Percentiles rank a stretch among this genome's conserved stretches.
Conservation (phyloP, 2,113 vertebrate genomes). For the Chaetops frenatus region DNA sequence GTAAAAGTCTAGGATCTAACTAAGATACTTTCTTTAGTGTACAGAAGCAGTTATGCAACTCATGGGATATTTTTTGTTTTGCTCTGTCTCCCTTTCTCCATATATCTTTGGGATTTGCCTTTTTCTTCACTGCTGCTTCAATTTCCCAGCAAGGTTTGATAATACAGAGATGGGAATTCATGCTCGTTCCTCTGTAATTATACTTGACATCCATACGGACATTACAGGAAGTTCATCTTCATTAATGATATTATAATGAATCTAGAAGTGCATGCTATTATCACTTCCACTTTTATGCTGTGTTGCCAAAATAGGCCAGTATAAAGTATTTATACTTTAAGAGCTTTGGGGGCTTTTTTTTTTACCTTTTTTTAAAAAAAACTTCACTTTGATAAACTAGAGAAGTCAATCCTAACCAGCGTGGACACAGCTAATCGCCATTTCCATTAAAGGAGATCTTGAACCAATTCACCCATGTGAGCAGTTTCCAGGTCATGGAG, state of each 20-base stretch:
- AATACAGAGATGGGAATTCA: constrained; percentile 16
- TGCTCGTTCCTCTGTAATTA: constrained; percentile 10
- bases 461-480: neutral
- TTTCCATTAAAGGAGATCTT: neutral
- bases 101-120: neutral
- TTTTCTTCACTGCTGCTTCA: neutral
- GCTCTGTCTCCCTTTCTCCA: neutral
- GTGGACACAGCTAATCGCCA: neutral
- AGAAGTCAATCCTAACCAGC: neutral
- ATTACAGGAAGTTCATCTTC: constrained; percentile 22
- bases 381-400: neutral
- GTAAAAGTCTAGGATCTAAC: neutral
- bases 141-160: constrained; percentile 1
- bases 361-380: fast-evolving
- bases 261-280: neutral
- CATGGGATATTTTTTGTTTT: neutral
- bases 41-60: neutral
- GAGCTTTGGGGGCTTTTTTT: neutral
- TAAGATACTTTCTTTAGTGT: neutral
- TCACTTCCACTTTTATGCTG: constrained; percentile 6
- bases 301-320: constrained; percentile 29
- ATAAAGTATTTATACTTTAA: constrained; percentile 36
- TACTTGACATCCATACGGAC: neutral
- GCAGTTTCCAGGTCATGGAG: neutral
- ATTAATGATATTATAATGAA: constrained; percentile 31